Evolutionary conservation across 2,797 vertebrate genomes (phyloP), one percentile per base, ranked within the genome.

Genomic region (Champsocephalus gunnari): DNA sequence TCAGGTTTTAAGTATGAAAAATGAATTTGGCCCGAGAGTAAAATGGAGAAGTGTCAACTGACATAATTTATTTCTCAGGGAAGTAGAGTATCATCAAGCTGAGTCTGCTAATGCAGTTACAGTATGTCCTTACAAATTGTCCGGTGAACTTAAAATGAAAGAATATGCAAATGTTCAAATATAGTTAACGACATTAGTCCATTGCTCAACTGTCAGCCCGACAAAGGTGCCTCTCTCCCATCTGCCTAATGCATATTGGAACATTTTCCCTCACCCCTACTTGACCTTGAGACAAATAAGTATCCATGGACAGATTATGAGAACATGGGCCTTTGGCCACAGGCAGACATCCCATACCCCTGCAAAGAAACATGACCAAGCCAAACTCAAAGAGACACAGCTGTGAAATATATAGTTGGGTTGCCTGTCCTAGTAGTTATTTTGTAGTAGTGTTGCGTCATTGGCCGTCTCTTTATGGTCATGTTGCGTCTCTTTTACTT

Each of bases 221-320:
- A 68, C 50, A 67, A 66, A 68, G 49, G 45, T 66, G 63, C 53
- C 59, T 44, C 75, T 71, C 32, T 48, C 71, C 62, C 68, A 82
- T 72, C 67, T 67, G 32, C 41, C 50, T 47, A 43, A 5, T 50
- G 17, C n/a, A 48, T 64, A 41, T 51, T 74, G 51, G 56, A 62
- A 66, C 57, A 45, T 57, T 70, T 80, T 66, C 21, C 21, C 12
- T 48, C 54, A 50, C 12, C 28, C 8, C 10, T 47, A 41, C 12
- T n/a, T 79, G 59, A 82, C 84, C 74, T 85, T 87, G 75, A 65
- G 34, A 70, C 51, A 59, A 80, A 71, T 66, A 77, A 49, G 28
- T 45, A 49, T 38, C 11, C 28, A 50, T 59, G 19, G 32, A 55
- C 6, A 63, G 12, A 55, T 77, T 9, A 64, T 50, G 32, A 71